Conservation (phyloP, 2,888 invertebrate species). For the Eustalomyia histrio region DNA sequence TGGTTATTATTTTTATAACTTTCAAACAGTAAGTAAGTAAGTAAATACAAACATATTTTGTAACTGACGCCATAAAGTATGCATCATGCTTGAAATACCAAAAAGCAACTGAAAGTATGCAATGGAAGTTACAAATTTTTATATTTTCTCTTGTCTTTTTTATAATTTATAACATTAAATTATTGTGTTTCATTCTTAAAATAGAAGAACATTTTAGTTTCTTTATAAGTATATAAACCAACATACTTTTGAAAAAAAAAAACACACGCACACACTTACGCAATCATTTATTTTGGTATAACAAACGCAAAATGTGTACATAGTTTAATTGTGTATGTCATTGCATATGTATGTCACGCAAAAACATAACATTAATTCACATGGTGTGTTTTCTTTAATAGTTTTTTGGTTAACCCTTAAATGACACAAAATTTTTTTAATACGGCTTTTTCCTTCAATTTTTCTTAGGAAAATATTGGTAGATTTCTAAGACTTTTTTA, state of each 20-base stretch:
- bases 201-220: neutral
- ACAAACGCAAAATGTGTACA: neutral
- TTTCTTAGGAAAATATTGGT: too few species aligned
- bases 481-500: too few species aligned
- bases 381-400: slow-evolving; percentile 6
- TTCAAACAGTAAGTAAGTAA: neutral
- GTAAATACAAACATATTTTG: too few species aligned
- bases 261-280: neutral
- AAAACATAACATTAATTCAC: slow-evolving; percentile 24
- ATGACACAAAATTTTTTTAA: neutral
- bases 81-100: slow-evolving; percentile 12
- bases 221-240: neutral
- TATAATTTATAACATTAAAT: slow-evolving; percentile 18
- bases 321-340: slow-evolving; percentile 9
- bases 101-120: slow-evolving; percentile 32
- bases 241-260: neutral
- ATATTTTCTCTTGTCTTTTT: neutral
- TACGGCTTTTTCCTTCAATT: too few species aligned
- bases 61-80: slow-evolving; percentile 29
- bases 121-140: slow-evolving; percentile 6
- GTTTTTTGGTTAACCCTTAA: neutral
- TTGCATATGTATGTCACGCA: slow-evolving; percentile 28
- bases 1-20: slow-evolving; percentile 6
- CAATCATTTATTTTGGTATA: neutral
- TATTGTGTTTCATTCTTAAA: slow-evolving; percentile 7